A percentile compares a stretch with the other conserved stretches of the same genome.
Conservation (phyloP, 2,888 invertebrate genomes). For the Ommatoiulus sabulosus region DNA sequence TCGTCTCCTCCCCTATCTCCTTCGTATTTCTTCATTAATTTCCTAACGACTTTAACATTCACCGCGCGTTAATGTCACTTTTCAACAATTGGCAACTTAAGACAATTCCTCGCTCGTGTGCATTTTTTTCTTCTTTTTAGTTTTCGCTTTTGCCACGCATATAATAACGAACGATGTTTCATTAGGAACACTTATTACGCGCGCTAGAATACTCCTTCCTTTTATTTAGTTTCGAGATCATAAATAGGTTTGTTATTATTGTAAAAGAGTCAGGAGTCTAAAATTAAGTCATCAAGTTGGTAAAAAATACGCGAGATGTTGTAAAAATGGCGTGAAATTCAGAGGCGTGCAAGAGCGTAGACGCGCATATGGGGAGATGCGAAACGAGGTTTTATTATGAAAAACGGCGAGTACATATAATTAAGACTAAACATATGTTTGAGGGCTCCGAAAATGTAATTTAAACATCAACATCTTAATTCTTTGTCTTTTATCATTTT, state of each 20-base stretch:
- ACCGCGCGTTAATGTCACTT: constrained; percentile 20
- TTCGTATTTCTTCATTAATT: constrained; percentile 51
- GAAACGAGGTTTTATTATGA: constrained; percentile 39
- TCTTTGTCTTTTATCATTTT: constrained; percentile 43
- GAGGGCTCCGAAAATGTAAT: constrained; percentile 12
- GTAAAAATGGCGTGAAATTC: constrained; percentile 27
- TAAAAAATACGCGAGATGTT: constrained; percentile 9
- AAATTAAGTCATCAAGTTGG: constrained; percentile 51
- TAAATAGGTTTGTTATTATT: constrained; percentile 50
- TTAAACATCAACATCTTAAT: constrained; percentile 43
- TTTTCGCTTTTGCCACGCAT: not conserved
- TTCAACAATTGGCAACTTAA: constrained; percentile 45
- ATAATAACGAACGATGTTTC: constrained; percentile 42
- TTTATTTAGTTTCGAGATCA: constrained; percentile 49
- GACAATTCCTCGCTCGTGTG: not conserved
- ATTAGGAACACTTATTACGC: constrained; percentile 49
- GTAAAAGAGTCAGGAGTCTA: constrained; percentile 48
- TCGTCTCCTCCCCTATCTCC: constrained; percentile 40
- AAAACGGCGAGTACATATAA: constrained; percentile 40
- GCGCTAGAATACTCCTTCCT: constrained; percentile 38
- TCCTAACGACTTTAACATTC: constrained; percentile 48
- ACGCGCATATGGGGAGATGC: not conserved
- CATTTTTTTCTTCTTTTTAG: not conserved
- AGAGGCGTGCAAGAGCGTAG: not conserved
- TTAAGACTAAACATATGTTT: constrained; percentile 43